A percentile compares a stretch with the other conserved stretches of the same genome.
phyloP scores from a whole-genome alignment of 2,113 vertebrate genomes.

The Lagopus leucura region DNA sequence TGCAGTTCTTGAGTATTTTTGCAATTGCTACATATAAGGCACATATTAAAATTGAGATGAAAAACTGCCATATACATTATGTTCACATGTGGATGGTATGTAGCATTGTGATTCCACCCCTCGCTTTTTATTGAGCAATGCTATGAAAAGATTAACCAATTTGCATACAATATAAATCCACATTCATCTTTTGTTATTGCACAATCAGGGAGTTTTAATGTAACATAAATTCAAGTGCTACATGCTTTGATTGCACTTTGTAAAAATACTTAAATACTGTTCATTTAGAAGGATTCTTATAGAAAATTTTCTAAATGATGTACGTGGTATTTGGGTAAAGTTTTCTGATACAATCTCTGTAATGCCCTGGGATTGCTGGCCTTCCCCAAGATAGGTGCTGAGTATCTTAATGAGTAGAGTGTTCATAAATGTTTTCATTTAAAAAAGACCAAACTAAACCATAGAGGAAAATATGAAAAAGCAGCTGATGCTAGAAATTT shows the following conservation, averaged over 20 bases:
- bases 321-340: neutral
- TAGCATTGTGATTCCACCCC: neutral
- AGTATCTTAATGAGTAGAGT: neutral
- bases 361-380: neutral
- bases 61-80: neutral
- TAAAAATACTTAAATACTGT: slow-evolving; percentile 48
- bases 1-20: neutral
- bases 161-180: slow-evolving; percentile 61
- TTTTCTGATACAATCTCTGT: neutral
- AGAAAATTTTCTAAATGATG: neutral
- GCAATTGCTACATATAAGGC: neutral
- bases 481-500: neutral
- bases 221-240: slow-evolving; percentile 52
- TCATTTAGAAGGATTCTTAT: slow-evolving; percentile 14
- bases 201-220: slow-evolving; percentile 60
- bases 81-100: neutral
- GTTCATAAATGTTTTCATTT: neutral
- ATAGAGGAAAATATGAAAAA: neutral
- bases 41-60: neutral
- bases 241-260: slow-evolving; percentile 50
- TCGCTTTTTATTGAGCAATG: neutral
- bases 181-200: slow-evolving; percentile 57
- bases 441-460: neutral
- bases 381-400: neutral
- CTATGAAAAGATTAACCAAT: slow-evolving; percentile 53